Percentiles rank a stretch among this genome's conserved stretches.
phyloP scores from a whole-genome alignment of 2,797 vertebrate species.

The Botia almorhae region DNA sequence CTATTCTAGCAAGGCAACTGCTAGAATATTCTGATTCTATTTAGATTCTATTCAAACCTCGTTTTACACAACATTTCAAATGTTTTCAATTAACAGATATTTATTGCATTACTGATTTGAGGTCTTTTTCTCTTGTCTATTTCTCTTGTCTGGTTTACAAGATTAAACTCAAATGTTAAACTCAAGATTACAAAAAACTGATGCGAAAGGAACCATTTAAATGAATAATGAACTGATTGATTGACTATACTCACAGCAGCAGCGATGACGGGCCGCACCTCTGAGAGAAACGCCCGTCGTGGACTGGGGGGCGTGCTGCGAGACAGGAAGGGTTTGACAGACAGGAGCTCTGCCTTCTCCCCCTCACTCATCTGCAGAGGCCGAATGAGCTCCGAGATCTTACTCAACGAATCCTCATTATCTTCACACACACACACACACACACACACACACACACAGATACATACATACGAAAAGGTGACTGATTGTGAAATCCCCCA shows the following conservation, averaged over 20 bases:
- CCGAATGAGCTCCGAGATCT: conserved; percentile 87
- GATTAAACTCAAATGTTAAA: no score
- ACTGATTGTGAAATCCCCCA: conserved; percentile 13
- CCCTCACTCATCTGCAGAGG: conserved; percentile 86
- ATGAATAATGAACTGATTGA: background rate
- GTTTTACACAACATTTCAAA: no score
- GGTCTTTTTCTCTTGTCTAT: background rate
- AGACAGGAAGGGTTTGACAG: conserved; percentile 88
- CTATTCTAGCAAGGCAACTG: no score
- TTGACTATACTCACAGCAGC: background rate
- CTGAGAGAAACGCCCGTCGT: conserved; percentile 85
- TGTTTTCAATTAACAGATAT: no score
- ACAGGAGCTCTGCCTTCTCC: conserved; percentile 88
- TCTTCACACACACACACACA: conserved; percentile 73
- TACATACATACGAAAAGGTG: no score
- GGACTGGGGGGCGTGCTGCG: conserved; percentile 80
- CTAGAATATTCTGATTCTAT: no score
- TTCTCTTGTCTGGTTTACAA: background rate
- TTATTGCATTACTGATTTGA: no score
- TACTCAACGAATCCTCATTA: conserved; percentile 84
- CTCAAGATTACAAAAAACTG: background rate
- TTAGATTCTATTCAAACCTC: no score
- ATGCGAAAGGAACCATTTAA: background rate
- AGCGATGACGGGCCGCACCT: conserved; percentile 79
- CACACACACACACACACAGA: background rate